These are phyloP conservation scores for Ceriagrion tenellum DNA, from an alignment of 2,888 invertebrate species.

Conservation along the genomic window DNA sequence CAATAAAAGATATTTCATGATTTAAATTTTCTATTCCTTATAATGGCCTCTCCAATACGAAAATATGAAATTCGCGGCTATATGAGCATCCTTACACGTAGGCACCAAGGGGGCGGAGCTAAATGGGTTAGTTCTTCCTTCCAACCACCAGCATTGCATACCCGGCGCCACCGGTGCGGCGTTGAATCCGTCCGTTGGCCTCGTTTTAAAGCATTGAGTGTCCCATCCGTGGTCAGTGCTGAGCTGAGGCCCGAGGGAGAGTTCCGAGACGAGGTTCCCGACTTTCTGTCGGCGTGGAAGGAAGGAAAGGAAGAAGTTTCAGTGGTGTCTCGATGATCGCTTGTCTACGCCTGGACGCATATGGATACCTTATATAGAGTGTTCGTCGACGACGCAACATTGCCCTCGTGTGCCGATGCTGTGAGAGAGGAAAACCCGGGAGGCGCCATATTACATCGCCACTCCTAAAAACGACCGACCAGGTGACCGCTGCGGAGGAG, in stretches of 20 bases:
- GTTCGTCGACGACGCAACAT: constrained; percentile 60
- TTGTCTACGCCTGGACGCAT: constrained; percentile 57
- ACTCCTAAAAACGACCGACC: constrained; percentile 41
- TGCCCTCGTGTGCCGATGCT: constrained; percentile 35
- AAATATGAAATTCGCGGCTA: too few relatives aligned
- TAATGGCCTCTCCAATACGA: too few relatives aligned
- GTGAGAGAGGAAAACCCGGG: constrained; percentile 38
- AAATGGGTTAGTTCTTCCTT: too few relatives aligned
- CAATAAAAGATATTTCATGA: too few relatives aligned
- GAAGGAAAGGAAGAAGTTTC: constrained; percentile 11
- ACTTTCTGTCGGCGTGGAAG: constrained; percentile 37
- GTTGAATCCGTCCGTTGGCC: too few relatives aligned
- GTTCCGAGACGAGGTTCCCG: background rate
- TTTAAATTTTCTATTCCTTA: too few relatives aligned
- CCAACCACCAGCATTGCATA: too few relatives aligned
- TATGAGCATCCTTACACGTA: too few relatives aligned
- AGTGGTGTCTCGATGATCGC: constrained; percentile 35
- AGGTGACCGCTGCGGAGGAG: background rate
- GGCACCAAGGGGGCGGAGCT: too few relatives aligned
- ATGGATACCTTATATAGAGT: constrained; percentile 66
- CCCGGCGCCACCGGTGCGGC: too few relatives aligned
- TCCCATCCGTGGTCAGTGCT: too few relatives aligned
- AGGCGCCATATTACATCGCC: constrained; percentile 50
- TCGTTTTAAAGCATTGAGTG: too few relatives aligned
- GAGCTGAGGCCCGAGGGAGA: constrained; percentile 16